Evolutionary conservation across 2,113 vertebrate species (phyloP).

Genomic region (Peromyscus leucopus): DNA sequence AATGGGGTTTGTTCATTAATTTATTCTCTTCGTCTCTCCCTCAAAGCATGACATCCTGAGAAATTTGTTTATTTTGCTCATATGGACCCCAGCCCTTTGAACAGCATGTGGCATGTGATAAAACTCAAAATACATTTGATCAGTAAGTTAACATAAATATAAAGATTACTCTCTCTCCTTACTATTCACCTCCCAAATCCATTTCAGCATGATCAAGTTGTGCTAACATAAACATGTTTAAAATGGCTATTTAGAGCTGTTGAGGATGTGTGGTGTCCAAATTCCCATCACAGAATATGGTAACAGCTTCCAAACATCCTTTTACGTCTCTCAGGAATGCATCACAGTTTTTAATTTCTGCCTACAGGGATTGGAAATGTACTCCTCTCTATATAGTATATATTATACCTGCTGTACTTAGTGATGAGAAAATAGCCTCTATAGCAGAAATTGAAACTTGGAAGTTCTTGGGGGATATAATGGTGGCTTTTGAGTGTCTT

Average conservation of each 20-base stretch:
- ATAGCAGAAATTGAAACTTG: neutral
- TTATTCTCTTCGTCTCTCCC: neutral
- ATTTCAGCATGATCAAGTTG: neutral
- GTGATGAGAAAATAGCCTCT: neutral
- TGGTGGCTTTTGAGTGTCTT: neutral
- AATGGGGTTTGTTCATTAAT: neutral
- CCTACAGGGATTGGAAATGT: neutral
- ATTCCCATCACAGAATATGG: neutral
- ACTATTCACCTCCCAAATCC: neutral
- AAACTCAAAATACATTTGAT: neutral
- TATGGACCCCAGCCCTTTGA: neutral
- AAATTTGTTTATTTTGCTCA: neutral
- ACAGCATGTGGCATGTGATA: neutral
- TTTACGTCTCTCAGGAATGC: neutral
- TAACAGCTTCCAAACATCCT: neutral
- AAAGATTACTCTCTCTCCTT: neutral
- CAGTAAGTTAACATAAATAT: neutral
- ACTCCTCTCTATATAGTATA: neutral
- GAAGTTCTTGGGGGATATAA: neutral
- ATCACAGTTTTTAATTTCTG: neutral
- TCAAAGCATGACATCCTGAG: neutral
- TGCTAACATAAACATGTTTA: neutral
- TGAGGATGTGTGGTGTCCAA: neutral
- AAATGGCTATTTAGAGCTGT: neutral
- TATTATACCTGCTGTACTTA: neutral